Evolutionary conservation across 1,140 invertebrate genomes (phyloP), one percentile per base, ranked within the genome.

Genomic region (Heliconius congener): DNA sequence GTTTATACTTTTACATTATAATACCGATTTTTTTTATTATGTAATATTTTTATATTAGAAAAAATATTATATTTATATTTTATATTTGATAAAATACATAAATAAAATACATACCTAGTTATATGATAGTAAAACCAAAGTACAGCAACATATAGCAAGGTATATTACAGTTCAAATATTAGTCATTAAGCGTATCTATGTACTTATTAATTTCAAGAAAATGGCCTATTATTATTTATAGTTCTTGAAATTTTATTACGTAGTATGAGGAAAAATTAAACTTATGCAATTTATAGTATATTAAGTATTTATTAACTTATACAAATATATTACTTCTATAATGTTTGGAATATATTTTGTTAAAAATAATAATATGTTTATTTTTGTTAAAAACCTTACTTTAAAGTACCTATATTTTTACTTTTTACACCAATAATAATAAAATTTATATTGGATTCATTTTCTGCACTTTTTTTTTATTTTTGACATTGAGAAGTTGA

Each of bases 181-280:
- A 66, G 60, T 66, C 27, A 66, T 66, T 30, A 16, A 66, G 11
- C 27, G 60, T 66, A 66, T 66, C 9, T 52, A 52, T 18, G 50
- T 66, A 66, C 60, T 66, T 66, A 11, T 57, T 30, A 66, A 6
- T 66, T 66, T 66, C 60, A 66, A 66, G 60, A 66, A 66, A 66
- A 66, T 66, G 13, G 60, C 27, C 27, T 66, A 66, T 66, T 30
- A 66, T 8, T 66, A 13, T 16, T 60, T 60, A 60, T 19, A 23
- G n/a, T 60, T 66, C 60, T 66, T 27, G 60, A 66, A 66, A 66
- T 66, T 11, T 66, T 66, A 66, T 66, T 30, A 66, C 60, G 60
- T 52, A 52, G 50, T 18, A 19, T 52, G 18, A 52, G 50, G 50
- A 52, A 52, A 52, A 52, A 52, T 52, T 19, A 52, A 46, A 46